A percentile compares a stretch with the other conserved stretches of the same genome.
phyloP scores from a whole-genome alignment of 2,888 invertebrate genomes.

The Drosophila mulleri region DNA sequence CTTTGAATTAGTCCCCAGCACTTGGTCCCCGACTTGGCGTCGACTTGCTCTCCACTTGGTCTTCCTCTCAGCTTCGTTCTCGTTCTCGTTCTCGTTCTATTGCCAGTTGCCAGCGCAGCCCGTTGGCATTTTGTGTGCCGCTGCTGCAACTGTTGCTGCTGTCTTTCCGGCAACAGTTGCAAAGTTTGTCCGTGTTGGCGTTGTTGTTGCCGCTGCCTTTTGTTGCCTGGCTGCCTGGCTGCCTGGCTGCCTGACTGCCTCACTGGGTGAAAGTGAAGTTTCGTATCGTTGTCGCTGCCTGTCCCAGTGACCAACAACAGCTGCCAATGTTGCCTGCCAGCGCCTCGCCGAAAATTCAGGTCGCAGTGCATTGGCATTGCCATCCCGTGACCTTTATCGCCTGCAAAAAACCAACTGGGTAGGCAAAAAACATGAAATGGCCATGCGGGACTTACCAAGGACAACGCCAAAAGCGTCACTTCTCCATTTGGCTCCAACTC shows the following conservation, averaged over 20 bases:
- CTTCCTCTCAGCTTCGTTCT: slow-evolving; percentile 11
- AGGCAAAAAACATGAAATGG: slow-evolving; percentile 14
- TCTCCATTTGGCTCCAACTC: slow-evolving; percentile 18
- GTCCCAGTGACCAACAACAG: slow-evolving; percentile 68
- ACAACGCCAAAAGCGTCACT: slow-evolving; percentile 37
- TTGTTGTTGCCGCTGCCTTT: slow-evolving; percentile 28
- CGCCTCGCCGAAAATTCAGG: slow-evolving; percentile 57
- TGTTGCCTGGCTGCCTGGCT: slow-evolving; percentile 27
- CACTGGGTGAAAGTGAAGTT: slow-evolving; percentile 66
- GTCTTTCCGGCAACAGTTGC: slow-evolving; percentile 55
- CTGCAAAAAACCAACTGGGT: slow-evolving; percentile 15
- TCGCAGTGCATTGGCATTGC: slow-evolving; percentile 56
- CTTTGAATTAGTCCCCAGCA: slow-evolving; percentile 36
- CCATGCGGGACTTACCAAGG: slow-evolving; percentile 59
- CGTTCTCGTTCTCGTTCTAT: slow-evolving; percentile 23
- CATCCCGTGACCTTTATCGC: slow-evolving; percentile 58
- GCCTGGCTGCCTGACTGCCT: slow-evolving; percentile 9
- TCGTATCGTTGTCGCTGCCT: slow-evolving; percentile 31
- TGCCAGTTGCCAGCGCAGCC: slow-evolving; percentile 18
- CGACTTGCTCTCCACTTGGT: slow-evolving; percentile 17
- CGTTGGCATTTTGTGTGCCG: slow-evolving; percentile 22
- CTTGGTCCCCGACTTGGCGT: slow-evolving; percentile 9
- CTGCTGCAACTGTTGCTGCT: slow-evolving; percentile 19
- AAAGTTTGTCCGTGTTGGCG: slow-evolving; percentile 59
- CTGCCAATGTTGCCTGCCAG: slow-evolving; percentile 28